These are phyloP conservation scores for Bombus balteatus DNA, from an alignment of 1,140 invertebrate species.

Conservation along the genomic window DNA sequence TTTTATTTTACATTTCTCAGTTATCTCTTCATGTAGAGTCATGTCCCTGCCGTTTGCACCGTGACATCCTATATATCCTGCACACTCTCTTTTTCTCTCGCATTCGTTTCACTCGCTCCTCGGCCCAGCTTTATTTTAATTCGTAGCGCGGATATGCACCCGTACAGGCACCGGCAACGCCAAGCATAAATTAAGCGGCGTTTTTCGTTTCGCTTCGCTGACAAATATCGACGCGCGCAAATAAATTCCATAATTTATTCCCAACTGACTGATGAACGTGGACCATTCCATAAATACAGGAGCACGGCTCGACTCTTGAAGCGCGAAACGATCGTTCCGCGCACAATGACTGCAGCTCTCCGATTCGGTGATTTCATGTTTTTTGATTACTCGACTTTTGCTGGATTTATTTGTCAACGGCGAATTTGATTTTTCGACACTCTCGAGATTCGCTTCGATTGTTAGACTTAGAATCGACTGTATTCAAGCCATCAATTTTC, in stretches of 20 bases:
- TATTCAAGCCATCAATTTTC: no score
- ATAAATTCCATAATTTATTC: conserved; percentile 57
- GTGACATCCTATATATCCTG: not conserved
- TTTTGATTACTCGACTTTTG: not conserved
- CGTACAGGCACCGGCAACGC: conserved; percentile 1
- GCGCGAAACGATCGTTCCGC: not conserved
- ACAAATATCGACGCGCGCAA: conserved; percentile 48
- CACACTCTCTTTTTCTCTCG: not conserved
- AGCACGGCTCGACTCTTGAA: not conserved
- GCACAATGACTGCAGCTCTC: not conserved
- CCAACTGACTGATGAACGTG: conserved; percentile 25
- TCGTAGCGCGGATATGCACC: conserved; percentile 8
- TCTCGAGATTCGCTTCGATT: no score
- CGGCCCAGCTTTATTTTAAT: conserved; percentile 26
- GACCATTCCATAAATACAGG: conserved; percentile 29
- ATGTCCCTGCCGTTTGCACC: no score
- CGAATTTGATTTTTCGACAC: not conserved
- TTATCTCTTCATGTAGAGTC: no score
- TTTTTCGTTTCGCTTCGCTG: conserved; percentile 31
- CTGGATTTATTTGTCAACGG: not conserved
- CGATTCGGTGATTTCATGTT: not conserved
- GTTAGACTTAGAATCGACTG: no score
- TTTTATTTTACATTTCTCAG: no score
- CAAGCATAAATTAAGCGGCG: conserved; percentile 40
- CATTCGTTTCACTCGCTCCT: no score